Evolutionary conservation across 2,888 invertebrate genomes (phyloP), one percentile per base, ranked within the genome.

Genomic region (Drosophila anceps): DNA sequence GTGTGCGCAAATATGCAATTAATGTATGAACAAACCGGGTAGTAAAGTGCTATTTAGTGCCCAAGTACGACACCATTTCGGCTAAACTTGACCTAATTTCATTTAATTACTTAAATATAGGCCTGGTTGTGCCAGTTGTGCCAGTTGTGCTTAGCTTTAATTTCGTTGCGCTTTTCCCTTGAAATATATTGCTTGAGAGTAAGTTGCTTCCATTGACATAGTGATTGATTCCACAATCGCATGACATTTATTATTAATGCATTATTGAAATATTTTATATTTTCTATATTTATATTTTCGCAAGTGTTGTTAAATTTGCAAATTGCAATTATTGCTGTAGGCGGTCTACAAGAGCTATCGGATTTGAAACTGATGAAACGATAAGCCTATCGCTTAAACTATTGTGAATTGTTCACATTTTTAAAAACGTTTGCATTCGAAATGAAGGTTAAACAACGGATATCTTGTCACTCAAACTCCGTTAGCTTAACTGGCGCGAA

Each of bases 21-120:
- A 72, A 62, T 69, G 67, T 73, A 57, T 63, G 60, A 72, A 55
- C 59, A 51, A 46, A 58, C 50, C 64, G 66, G 66, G 57, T 46
- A 69, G 57, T 51, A 43, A 55, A 35, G 50, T 60, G 48, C 63
- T 15, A 64, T 43, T 62, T 27, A 18, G 31, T 51, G 46, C 48
- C 48, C 75, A 80, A 79, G 73, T 69, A 58, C 76, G 70, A 70
- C 65, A 67, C 55, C 73, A 72, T 67, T 79, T 79, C n/a, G 57
- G 43, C 46, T 77, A 73, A 15, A 72, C 85, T 83, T 83, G 85
- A 73, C 85, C 85, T 75, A 80, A 82, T 82, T 84, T 77, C 15
- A 64, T 50, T 64, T 72, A 79, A 81, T 81, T 72, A 53, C 76
- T 74, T 78, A 72, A 79, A 76, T 74, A 72, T 73, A 79, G 69